Conservation (phyloP, 1,140 invertebrate species). For the Trichonephila clavipes region DNA sequence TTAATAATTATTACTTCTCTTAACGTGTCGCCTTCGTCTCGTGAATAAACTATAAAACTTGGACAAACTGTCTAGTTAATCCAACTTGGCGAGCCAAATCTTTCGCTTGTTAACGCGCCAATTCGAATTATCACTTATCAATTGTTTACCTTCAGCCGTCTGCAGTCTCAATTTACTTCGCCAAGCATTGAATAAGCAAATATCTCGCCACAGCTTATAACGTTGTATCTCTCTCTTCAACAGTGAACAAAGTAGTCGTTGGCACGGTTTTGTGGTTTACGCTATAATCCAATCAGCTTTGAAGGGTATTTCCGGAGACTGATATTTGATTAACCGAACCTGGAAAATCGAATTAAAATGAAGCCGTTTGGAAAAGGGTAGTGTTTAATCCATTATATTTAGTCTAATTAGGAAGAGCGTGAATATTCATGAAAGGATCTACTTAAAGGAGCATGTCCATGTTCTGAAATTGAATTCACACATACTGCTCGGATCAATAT, state of each 20-base stretch:
- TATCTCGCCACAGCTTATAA: constrained; percentile 6
- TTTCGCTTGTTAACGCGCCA: background rate
- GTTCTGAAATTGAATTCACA: constrained; percentile 30
- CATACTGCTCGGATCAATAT: constrained; percentile 3
- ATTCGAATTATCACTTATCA: constrained; percentile 24
- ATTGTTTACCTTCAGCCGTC: background rate
- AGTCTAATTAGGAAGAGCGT: constrained; percentile 13
- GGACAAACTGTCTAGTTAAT: no score
- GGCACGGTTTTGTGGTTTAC: constrained; percentile 37
- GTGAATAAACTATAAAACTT: no score
- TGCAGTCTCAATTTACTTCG: background rate
- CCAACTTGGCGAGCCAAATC: no score
- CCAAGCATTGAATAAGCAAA: background rate
- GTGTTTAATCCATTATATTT: constrained; percentile 64
- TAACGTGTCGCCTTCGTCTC: background rate
- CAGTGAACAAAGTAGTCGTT: constrained; percentile 41
- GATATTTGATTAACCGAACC: constrained; percentile 70
- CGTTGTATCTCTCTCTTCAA: background rate
- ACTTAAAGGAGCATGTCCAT: constrained; percentile 12
- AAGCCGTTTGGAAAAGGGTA: constrained; percentile 32
- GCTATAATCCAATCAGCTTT: constrained; percentile 59
- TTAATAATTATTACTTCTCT: no score
- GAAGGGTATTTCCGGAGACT: constrained; percentile 25
- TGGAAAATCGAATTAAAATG: constrained; percentile 68
- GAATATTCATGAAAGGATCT: constrained; percentile 59